phyloP scores from a whole-genome alignment of 2,113 vertebrate species.

The Equus przewalskii region DNA sequence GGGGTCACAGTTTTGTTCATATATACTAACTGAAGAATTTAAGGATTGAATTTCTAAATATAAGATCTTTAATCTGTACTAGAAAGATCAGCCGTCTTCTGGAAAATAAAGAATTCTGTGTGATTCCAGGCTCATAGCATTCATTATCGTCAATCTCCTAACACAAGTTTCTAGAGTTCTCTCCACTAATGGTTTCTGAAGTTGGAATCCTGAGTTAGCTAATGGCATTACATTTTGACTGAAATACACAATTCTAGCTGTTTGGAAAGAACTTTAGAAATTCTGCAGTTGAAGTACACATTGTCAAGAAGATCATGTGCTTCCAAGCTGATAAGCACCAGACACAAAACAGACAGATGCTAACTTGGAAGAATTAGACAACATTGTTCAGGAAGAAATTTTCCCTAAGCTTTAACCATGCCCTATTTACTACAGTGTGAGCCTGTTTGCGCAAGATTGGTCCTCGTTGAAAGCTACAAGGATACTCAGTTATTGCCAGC shows the following conservation, averaged over 20 bases:
- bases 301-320: not conserved
- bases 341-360: not conserved
- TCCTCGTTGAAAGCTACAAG: not conserved
- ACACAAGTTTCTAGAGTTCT: not conserved
- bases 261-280: constrained; percentile 18
- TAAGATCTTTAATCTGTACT: not conserved
- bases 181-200: not conserved
- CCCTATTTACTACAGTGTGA: not conserved
- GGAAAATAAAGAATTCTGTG: not conserved
- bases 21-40: not conserved
- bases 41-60: not conserved
- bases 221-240: not conserved
- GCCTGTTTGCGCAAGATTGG: not conserved
- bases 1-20: not conserved
- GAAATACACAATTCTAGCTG: not conserved
- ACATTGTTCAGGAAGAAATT: not conserved
- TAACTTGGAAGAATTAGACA: not conserved
- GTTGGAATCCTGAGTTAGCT: not conserved
- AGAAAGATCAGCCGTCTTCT: not conserved
- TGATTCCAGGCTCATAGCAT: not conserved
- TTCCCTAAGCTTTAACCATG: not conserved
- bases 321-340: not conserved
- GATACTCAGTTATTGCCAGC: not conserved
- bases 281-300: not conserved
- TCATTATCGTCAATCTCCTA: not conserved